Evolutionary conservation across 2,888 invertebrate genomes (phyloP).

Genomic region (Sesia bembeciformis): DNA sequence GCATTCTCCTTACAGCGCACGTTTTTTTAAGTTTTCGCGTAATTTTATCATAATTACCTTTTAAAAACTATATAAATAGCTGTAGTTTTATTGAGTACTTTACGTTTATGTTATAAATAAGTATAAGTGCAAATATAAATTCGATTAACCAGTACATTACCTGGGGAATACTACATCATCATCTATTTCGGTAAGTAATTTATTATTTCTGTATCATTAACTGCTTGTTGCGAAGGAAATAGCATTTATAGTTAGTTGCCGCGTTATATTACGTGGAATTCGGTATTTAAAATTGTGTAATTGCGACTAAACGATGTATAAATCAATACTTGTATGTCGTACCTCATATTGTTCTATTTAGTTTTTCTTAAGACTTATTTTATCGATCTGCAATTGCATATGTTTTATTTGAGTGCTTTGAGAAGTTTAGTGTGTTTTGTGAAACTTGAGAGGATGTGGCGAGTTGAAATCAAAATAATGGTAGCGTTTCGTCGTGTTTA

Average conservation of each 20-base stretch:
- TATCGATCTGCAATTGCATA: neutral
- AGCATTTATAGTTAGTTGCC: neutral
- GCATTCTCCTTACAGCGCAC: too few species aligned
- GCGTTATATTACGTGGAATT: neutral
- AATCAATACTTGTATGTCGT: neutral
- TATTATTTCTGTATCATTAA: neutral
- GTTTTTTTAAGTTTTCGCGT: too few species aligned
- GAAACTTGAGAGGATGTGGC: neutral
- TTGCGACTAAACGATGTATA: neutral
- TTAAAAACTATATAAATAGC: neutral
- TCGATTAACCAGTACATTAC: neutral
- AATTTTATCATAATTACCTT: neutral
- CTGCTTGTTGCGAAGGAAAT: neutral
- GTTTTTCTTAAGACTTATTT: neutral
- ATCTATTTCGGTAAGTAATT: neutral
- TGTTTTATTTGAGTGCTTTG: neutral
- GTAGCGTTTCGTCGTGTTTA: neutral
- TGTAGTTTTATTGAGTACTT: neutral
- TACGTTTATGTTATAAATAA: too few species aligned
- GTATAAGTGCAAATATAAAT: too few species aligned
- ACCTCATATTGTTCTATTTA: too few species aligned
- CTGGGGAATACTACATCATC: neutral
- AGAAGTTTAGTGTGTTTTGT: neutral
- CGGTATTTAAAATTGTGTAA: neutral
- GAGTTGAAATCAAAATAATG: neutral